Evolutionary conservation across 2,888 invertebrate genomes (phyloP), one percentile per base, ranked within the genome.

Genomic region (Phasia obesa): DNA sequence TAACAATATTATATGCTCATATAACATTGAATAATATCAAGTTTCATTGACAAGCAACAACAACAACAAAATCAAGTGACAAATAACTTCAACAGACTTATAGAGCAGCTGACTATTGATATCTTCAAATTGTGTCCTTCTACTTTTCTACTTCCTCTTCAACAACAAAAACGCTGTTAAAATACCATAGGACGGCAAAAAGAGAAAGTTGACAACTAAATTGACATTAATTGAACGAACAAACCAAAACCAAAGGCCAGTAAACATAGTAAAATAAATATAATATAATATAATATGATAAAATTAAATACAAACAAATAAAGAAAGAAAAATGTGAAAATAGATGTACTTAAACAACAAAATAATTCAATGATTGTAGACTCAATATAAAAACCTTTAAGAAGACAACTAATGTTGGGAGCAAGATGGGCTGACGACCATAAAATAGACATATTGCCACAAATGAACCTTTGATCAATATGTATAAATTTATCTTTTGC

Each of bases 141-240:
- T 42, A 23, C 25, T 25, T 42, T 5, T 25, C 51, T 42, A 15
- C 42, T 42, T n/a, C 25, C 17, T 42, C 3, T 25, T 17, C 17
- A 7, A 31, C 64, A 76, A 67, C 25, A 71, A 55, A 73, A 49
- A 27, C 44, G 11, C 49, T 73, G 38, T 13, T 23, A 64, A 78
- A 78, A 70, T 78, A 53, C 62, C 62, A 25, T 59, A 35, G 44
- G 17, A 53, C 51, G 31, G 57, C 51, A 44, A 53, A 64, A 69
- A 31, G 65, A 69, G 44, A 55, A 70, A 44, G 59, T 64, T 57
- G 78, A 82, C 82, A 88, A 89, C 87, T 88, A 87, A 88, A 89
- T 89, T 90, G 89, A 89, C 89, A 89, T 89, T 89, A 89, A 89
- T 89, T 90, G 90, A 89, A 89, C 88, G 85, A 90, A 89, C 87